Evolutionary conservation across 2,888 invertebrate genomes (phyloP), one percentile per base, ranked within the genome.

Genomic region (Linhomoeus sp.): DNA sequence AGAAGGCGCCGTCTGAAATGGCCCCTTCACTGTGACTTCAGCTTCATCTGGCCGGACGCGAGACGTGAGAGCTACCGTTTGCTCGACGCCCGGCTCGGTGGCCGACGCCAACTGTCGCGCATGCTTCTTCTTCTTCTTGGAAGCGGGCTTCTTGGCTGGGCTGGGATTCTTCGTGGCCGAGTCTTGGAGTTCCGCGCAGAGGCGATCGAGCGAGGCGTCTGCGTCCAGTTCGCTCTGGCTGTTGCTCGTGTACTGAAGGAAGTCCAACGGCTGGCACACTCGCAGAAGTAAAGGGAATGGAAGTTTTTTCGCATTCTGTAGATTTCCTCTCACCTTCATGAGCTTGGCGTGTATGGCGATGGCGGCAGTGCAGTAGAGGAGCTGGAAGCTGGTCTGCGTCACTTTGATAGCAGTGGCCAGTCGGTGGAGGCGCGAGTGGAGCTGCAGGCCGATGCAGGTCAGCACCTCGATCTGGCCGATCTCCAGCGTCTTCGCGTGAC

Each of bases 381-480:
- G 81, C 68, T 84, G 83, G 70, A 86, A 87, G n/a, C 86, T 84
- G 62, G 83, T 80, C 66, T 87, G 87, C 64, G 87, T 86, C 65
- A 86, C 85, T 48, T 80, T 76, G 59, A 88, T 73, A 46, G 84
- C 77, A 56, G 84, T 76, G 58, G 83, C 81, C 19, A 88, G 79
- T 55, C 81, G 77, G 64, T 86, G 81, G 43, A 90, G 74, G 49
- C 86, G 75, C 64, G 87, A 86, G 65, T 85, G 85, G 60, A 88
- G 78, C 67, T 86, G 85, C 66, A 88, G 81, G 15, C 88, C 88
- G 50, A 90, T 75, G 66, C 88, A 90, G 14, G 86, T 87, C 53
- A 90, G 73, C 48, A 90, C 87, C 71, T 90, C 88, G 69, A 88
- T 87, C 69, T 90, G 88, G 56, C 88, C 88, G 54, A 87, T 85